Base-by-base conservation (phyloP, 2,797 vertebrate genomes). In the Triplophysa bombifrons region DNA sequence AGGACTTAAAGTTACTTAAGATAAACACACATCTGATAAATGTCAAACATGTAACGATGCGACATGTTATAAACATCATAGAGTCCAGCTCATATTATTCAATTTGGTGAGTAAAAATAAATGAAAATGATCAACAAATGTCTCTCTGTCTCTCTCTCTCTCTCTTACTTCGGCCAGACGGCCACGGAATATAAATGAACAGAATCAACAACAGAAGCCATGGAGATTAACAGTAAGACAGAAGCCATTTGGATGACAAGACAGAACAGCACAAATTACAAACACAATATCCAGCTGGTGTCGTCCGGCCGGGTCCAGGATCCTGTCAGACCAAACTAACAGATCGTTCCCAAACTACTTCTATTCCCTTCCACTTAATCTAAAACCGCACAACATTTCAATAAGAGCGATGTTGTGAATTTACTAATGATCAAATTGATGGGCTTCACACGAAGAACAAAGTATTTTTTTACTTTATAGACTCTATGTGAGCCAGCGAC, bases 271-370 rank as follows among this genome's bases (percentile, higher is more conserved):
- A 55, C 50, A 76, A 76, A 34, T 8, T 41, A 38, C 61, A 38
- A 38, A 65, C 48, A 75, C 20, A 67, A 76, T 63, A 76, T 44
- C 34, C 74, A 76, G 74, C 63, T 67, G 74, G 63, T 67, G 74
- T 76, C 64, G 19, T 25, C 74, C 53, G 20, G 19, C 16, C 25
- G n/a, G 30, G 30, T 56, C 63, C 63, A 56, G 51, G 14, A 55
- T 55, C 48, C 48, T 56, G 20, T 75, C 63, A 75, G 51, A n/a
- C 12, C 69, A 72, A 56, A 16, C 30, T 14, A 74, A 13, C 13
- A 2, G 1, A 50, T 55, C 9, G 8, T 55, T 55, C 19, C 19
- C 16, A n/a, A 53, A 8, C 51, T 19, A 53, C 51, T 19, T 17
- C 19, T 53, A n/a, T 2, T n/a, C 51, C 19, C 25, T 60, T 17